A percentile compares a stretch with the other conserved stretches of the same genome.
Evolutionary conservation across 2,888 invertebrate species (phyloP).

Genomic region (Andrena chrysosceles): DNA sequence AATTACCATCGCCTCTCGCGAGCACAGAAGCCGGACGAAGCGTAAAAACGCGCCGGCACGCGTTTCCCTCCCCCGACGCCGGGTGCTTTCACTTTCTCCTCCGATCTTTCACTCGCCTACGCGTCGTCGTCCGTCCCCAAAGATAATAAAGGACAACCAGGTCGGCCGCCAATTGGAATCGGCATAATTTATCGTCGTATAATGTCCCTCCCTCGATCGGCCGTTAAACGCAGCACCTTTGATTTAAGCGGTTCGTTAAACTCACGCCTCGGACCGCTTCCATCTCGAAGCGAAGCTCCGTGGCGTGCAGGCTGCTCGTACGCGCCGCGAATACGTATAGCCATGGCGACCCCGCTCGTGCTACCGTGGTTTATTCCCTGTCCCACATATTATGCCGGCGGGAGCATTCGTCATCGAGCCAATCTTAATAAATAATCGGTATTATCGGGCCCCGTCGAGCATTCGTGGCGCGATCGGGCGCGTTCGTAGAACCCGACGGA

Average conservation of each 20-base stretch:
- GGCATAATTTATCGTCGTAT: constrained; percentile 39
- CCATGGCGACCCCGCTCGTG: constrained; percentile 18
- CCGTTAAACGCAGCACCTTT: constrained; percentile 60
- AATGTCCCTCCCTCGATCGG: constrained; percentile 48
- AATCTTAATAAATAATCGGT: constrained; percentile 75
- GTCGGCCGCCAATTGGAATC: constrained; percentile 42
- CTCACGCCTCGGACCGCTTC: constrained; percentile 29
- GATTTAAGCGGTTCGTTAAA: constrained; percentile 72
- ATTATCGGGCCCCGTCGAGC: constrained; percentile 37
- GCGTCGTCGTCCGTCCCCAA: constrained; percentile 4
- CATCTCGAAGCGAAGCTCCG: neutral
- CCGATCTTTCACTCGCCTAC: constrained; percentile 48
- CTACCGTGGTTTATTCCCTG: constrained; percentile 68
- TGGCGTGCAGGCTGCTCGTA: neutral
- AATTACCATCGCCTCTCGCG: constrained; percentile 3
- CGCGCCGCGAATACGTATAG: constrained; percentile 12
- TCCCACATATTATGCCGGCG: constrained; percentile 64
- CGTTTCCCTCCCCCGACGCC: constrained; percentile 21
- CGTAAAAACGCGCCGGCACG: constrained; percentile 17
- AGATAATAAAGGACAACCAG: constrained; percentile 47
- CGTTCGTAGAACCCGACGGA: constrained; percentile 58
- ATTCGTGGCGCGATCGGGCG: constrained; percentile 43
- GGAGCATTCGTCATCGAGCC: constrained; percentile 65
- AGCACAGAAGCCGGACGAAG: constrained; percentile 9
- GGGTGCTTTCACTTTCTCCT: constrained; percentile 54